Evolutionary conservation across 2,113 vertebrate species (phyloP).

Genomic region (Laticauda colubrina): DNA sequence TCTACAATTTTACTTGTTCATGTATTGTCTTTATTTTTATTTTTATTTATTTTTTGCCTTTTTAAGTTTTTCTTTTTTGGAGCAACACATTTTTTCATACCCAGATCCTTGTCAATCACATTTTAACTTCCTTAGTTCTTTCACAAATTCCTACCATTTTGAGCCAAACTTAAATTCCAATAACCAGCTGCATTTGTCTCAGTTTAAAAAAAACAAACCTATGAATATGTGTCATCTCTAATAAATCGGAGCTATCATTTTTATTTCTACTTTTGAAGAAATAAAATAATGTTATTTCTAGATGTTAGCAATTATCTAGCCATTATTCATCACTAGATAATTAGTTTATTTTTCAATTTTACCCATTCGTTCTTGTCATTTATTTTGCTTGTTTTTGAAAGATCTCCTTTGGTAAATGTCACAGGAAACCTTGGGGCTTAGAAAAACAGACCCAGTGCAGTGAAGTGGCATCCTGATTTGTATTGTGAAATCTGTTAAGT

Average conservation of each 20-base stretch:
- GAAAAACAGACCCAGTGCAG: neutral
- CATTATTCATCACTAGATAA: conserved; percentile 29
- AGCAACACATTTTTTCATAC: neutral
- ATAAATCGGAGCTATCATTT: neutral
- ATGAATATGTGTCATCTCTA: conserved; percentile 4
- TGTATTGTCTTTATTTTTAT: neutral
- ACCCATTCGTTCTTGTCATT: neutral
- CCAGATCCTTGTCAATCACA: neutral
- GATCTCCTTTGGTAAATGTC: neutral
- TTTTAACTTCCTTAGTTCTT: neutral
- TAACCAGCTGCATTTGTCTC: neutral
- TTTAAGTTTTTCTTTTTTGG: neutral
- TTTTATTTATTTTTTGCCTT: neutral
- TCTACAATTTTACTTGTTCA: neutral
- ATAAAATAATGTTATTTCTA: neutral
- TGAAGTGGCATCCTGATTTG: neutral
- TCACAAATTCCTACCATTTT: neutral
- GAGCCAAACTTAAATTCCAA: neutral
- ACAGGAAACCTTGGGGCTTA: neutral
- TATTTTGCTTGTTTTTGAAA: neutral
- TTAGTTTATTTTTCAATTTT: conserved; percentile 3
- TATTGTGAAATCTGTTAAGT: neutral
- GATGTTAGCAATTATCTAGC: conserved; percentile 34
- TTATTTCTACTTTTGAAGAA: conserved; percentile 13
- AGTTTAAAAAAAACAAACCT: neutral